Base-by-base conservation (phyloP, 2,888 invertebrate species). In the Eubasilissa splendida region DNA sequence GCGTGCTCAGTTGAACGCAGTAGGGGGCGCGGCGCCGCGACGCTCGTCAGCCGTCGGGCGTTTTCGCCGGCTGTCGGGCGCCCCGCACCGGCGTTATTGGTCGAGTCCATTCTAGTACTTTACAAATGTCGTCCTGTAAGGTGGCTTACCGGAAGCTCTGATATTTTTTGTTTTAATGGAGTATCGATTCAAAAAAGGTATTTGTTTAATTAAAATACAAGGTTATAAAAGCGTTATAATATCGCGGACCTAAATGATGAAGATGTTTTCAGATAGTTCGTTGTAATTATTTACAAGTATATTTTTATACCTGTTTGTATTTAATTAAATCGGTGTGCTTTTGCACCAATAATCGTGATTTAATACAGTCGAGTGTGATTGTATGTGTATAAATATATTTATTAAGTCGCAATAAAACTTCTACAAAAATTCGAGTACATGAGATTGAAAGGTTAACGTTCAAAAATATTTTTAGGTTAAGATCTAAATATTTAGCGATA, bases 91-190 rank as follows among this genome's bases (percentile, higher is more conserved):
- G 56, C 63, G 54, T 52, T 66, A 31, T 56, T 68, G 77, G 80
- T 73, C 76, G 80, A 80, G 77, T 80, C 80, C 77, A 80, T 77
- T 80, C 77, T 73, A 80, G 80, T 77, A 66, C 73, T 77, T 77
- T 54, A 77, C 71, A 73, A 56, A 76, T 68, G 76, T 70, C 56
- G 76, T 60, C 22, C 33, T 58, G 66, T 53, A n/a, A 65, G 70
- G 77, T 70, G 77, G 70, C 77, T 58, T 70, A 14, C 31, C 50
- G 58, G 42, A 56, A 59, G 22, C 53, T 70, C 33, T 58, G 31
- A 70, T 77, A 52, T 59, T 66, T 22, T 77, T 70, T n/a, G 33
- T 76, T 76, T 76, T 59, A 68, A 77, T 77, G 77, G 56, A 68
- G 68, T 70, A 70, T 77, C 77, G 68, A 77, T 77, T 77, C 70